Evolutionary conservation across 2,888 invertebrate genomes (phyloP), one percentile per base, ranked within the genome.

Genomic region (Eupithecia abbreviata): DNA sequence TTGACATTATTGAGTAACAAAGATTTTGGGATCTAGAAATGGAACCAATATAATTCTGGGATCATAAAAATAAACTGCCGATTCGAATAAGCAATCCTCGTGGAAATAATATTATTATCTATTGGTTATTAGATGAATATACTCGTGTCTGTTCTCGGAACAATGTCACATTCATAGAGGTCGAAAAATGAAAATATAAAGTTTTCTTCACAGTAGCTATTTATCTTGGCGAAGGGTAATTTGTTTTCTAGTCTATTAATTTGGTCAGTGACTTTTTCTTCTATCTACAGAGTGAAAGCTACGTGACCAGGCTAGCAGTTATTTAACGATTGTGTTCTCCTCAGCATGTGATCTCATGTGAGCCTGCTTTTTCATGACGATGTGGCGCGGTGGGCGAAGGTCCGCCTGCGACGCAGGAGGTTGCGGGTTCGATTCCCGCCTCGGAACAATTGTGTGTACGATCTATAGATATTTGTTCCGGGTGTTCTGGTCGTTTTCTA

Each of bases 1-100:
- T 43, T 43, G 30, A 4, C 43, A 66, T 67, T 45, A 62, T 58
- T 71, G 18, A 43, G 45, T 62, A 45, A 58, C 43, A 43, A 45
- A 45, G 58, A 43, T 62, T 30, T 68, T 43, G 49, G 42, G 6
- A 62, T 72, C 43, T 65, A 45, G 51, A 76, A 66, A 73, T 45
- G 43, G 18, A 45, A 47, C 67, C 66, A 55, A 72, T 74, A 69
- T 71, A 18, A 12, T 71, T 75, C 67, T 58, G 18, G 47, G 67
- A 51, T 68, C 73, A 80, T 80, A 76, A 75, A 79, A 80, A 75
- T 78, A 73, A 58, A 77, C 72, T 71, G 30, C 66, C 77, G 18
- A 73, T 73, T 71, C 77, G 51, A 30, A 45, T 55, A 65, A 55
- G 69, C 74, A 51, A 72, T 77, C 72, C 68, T 74, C 45, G 18